Base-by-base conservation (phyloP, 2,888 invertebrate genomes). In the Mylabris sibirica region DNA sequence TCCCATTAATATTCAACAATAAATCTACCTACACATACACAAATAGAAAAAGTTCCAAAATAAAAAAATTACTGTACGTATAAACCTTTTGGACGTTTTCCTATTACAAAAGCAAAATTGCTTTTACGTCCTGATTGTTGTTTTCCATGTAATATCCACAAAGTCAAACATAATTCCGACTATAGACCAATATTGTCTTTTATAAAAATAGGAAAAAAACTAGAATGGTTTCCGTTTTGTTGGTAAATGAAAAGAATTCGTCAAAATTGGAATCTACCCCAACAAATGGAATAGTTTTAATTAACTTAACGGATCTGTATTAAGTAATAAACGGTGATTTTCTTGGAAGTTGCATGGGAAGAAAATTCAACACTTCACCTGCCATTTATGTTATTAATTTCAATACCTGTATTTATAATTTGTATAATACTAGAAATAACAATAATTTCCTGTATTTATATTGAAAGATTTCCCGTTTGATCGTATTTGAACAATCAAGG, bases 401-500 rank as follows among this genome's bases (percentile, higher is more conserved):
- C 9, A 53, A 22, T 53, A 6, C 6, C 20, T 38, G 3, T 38
- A 38, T 38, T 44, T 17, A 44, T 44, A n/a, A 44, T 22, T 11
- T 53, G 11, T 53, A 3, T 20, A 22, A 53, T 22, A 53, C 20
- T 22, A 11, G 3, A 17, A 17, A 17, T 44, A 17, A 44, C n/a
- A n/a, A 44, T 8, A 22, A 44, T 44, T 17, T 44, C 44, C 44
- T 41, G 41, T n/a, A n/a, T 6, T 11, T 35, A 35, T 41, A n/a
- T 41, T 41, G 14, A 20, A 20, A 20, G 49, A 49, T 20, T 49
- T 49, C 53, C 53, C 22, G 57, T 1, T 57, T 57, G 4, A 57
- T 57, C 57, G 24, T 57, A 24, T 57, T 57, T 57, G 57, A 57
- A 57, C 14, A 57, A 22, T 57, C 57, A 24, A 57, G 24, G 57